These are phyloP conservation scores for Cygnus olor DNA, from an alignment of 2,797 vertebrate genomes.

Conservation along the genomic window DNA sequence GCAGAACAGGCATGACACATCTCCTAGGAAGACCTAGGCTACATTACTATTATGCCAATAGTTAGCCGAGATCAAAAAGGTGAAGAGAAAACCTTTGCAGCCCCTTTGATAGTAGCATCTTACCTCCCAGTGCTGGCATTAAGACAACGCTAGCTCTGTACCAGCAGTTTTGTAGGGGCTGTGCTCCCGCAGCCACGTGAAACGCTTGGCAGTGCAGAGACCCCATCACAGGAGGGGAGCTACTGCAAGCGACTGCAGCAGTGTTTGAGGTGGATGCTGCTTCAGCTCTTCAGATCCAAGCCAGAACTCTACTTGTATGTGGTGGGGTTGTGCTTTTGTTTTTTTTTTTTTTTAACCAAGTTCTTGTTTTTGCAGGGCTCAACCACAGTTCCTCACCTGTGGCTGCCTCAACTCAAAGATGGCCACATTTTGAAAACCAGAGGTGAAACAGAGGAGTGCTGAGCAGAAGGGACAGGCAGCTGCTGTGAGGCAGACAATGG, in stretches of 20 bases:
- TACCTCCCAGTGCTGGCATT: conserved; percentile 1
- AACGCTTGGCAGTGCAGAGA: not conserved
- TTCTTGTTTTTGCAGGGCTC: not conserved
- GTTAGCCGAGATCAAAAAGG: conserved; percentile 39
- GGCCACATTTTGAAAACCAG: not conserved
- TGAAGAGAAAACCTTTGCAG: conserved; percentile 22
- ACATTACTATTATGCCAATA: conserved; percentile 1
- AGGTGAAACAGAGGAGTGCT: not conserved
- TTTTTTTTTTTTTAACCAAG: not conserved
- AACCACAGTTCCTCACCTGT: not conserved
- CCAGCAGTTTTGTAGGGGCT: not conserved
- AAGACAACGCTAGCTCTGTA: not conserved
- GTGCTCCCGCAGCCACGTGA: not conserved
- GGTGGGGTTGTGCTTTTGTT: too few species aligned
- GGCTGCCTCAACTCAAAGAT: not conserved
- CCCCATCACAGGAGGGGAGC: not conserved
- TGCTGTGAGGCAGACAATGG: not conserved
- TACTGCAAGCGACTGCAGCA: not conserved
- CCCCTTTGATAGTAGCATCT: conserved; percentile 18
- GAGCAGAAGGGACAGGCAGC: not conserved
- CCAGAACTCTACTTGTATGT: not conserved
- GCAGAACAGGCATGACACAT: not conserved
- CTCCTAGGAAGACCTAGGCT: not conserved
- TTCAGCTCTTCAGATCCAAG: conserved; percentile 19
- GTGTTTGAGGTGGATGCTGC: not conserved